Evolutionary conservation across 2,888 invertebrate genomes (phyloP).

Genomic region (Ectemnius lituratus): DNA sequence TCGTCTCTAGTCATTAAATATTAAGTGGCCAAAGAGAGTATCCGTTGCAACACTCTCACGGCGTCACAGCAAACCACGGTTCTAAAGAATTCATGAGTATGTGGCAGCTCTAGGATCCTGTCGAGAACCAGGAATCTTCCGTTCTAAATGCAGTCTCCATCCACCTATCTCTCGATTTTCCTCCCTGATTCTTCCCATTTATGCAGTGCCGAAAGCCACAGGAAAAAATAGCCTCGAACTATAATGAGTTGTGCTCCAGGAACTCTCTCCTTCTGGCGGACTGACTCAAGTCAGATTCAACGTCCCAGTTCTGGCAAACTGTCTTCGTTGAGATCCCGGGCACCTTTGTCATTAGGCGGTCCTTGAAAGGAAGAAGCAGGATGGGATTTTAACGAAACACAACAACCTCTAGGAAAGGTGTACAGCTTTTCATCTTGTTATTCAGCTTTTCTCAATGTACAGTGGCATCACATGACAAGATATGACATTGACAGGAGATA

Average conservation of each 20-base stretch:
- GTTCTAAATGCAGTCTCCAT: no score
- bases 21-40: background rate
- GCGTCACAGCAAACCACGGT: no score
- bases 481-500: background rate
- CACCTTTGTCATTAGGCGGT: conserved; percentile 32
- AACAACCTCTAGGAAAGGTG: conserved; percentile 26
- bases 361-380: conserved; percentile 13
- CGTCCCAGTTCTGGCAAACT: conserved; percentile 27
- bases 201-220: no score
- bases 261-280: background rate
- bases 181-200: no score
- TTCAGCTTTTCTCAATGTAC: conserved; percentile 4
- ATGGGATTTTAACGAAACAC: conserved; percentile 52
- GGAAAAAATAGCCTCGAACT: no score
- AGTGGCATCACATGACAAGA: background rate
- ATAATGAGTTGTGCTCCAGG: background rate
- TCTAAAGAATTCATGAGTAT: no score
- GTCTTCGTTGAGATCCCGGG: conserved; percentile 18
- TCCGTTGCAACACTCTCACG: no score
- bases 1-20: background rate
- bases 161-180: no score
- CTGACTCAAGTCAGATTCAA: background rate
- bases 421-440: conserved; percentile 48
- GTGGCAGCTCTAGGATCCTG: no score
- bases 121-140: no score